These are phyloP conservation scores for Arctia plantaginis DNA, from an alignment of 2,888 invertebrate species.

Conservation along the genomic window DNA sequence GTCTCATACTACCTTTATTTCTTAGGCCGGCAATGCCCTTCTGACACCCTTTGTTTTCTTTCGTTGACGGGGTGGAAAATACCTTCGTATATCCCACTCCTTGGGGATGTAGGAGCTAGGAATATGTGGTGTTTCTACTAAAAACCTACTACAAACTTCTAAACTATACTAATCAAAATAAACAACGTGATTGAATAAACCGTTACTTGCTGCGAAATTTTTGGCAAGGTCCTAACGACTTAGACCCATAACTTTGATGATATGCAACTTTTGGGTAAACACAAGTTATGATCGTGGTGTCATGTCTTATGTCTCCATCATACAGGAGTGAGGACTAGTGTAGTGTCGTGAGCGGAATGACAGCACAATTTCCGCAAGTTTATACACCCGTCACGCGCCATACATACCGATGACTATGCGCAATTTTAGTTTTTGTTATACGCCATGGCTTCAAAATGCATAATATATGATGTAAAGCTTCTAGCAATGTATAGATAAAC, in stretches of 20 bases:
- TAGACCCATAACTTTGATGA: slow-evolving; percentile 6
- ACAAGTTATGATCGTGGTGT: slow-evolving; percentile 2
- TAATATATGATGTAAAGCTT: background rate
- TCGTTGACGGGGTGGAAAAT: too few relatives aligned
- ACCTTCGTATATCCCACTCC: too few relatives aligned
- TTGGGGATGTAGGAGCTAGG: too few relatives aligned
- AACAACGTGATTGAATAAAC: background rate
- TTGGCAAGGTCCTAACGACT: background rate
- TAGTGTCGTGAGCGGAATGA: slow-evolving; percentile 42
- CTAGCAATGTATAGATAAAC: background rate
- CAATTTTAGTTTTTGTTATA: slow-evolving; percentile 30
- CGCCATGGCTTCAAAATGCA: background rate
- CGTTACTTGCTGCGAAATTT: background rate
- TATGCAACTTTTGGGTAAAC: slow-evolving; percentile 9
- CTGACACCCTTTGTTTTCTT: too few relatives aligned
- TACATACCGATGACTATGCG: slow-evolving; percentile 27
- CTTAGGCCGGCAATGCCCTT: too few relatives aligned
- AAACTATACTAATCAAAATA: background rate
- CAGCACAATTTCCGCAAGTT: slow-evolving; percentile 50
- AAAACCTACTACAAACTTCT: too few relatives aligned
- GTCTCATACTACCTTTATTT: too few relatives aligned
- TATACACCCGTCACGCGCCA: slow-evolving; percentile 30
- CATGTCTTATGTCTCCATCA: slow-evolving; percentile 3
- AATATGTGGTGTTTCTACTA: too few relatives aligned
- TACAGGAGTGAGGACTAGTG: slow-evolving; percentile 16